Evolutionary conservation across 2,113 vertebrate species (phyloP).

Genomic region (Pica pica): DNA sequence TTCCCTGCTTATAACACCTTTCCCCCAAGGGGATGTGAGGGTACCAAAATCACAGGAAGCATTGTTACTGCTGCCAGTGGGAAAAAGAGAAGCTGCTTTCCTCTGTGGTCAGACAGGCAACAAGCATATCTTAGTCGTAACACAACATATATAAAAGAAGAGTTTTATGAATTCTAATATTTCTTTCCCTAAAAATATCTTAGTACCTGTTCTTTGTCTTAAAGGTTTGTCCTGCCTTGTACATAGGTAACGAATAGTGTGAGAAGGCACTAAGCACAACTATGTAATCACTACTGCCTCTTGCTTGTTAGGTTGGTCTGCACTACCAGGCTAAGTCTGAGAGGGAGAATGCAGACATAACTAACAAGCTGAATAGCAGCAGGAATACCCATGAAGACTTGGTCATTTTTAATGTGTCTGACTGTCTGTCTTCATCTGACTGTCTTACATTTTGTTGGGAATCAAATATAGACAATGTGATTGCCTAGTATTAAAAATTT

Average conservation of each 20-base stretch:
- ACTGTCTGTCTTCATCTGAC: not conserved
- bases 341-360: not conserved
- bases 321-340: not conserved
- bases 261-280: not conserved
- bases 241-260: not conserved
- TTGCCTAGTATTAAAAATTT: not conserved
- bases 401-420: not conserved
- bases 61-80: not conserved
- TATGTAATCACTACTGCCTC: accelerated
- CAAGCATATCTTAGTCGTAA: not conserved
- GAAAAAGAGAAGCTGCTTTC: not conserved
- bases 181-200: not conserved
- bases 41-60: not conserved
- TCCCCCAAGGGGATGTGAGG: not conserved
- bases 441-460: not conserved
- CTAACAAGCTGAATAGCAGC: not conserved
- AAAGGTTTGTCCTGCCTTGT: not conserved
- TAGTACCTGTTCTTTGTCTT: not conserved
- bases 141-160: not conserved
- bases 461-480: not conserved
- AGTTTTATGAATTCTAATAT: not conserved
- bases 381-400: not conserved
- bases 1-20: not conserved
- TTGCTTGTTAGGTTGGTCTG: not conserved
- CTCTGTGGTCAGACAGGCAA: not conserved